These are phyloP conservation scores for Microcebus lehilahytsara DNA, from an alignment of 2,113 vertebrate genomes.

Conservation along the genomic window DNA sequence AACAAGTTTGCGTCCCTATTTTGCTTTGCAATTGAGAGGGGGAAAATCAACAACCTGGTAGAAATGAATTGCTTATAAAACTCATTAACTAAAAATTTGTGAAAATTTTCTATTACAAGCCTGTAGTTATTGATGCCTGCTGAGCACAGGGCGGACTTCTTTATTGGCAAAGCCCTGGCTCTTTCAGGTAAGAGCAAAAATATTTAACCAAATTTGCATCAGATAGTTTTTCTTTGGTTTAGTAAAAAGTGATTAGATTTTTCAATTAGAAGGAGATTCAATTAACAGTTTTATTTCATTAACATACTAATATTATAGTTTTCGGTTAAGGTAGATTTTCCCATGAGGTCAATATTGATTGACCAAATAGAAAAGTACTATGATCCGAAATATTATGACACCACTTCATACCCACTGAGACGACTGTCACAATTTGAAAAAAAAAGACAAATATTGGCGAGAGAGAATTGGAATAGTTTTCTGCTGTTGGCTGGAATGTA, in stretches of 20 bases:
- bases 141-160: no score
- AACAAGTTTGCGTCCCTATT: not conserved
- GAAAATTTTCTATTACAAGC: not conserved
- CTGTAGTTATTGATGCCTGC: not conserved
- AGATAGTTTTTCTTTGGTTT: not conserved
- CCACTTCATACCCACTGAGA: no score
- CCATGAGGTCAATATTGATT: not conserved
- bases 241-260: not conserved
- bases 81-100: not conserved
- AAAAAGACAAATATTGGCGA: accelerated
- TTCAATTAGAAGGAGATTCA: not conserved
- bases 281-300: not conserved
- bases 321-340: not conserved
- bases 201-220: not conserved
- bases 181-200: not conserved
- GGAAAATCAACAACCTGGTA: not conserved
- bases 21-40: not conserved
- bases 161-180: not conserved
- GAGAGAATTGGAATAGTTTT: no score
- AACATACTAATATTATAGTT: not conserved
- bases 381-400: not conserved
- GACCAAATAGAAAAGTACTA: not conserved
- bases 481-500: accelerated
- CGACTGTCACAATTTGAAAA: not conserved
- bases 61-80: not conserved